phyloP scores from a whole-genome alignment of 2,888 invertebrate genomes.

The Ectemnius continuus region DNA sequence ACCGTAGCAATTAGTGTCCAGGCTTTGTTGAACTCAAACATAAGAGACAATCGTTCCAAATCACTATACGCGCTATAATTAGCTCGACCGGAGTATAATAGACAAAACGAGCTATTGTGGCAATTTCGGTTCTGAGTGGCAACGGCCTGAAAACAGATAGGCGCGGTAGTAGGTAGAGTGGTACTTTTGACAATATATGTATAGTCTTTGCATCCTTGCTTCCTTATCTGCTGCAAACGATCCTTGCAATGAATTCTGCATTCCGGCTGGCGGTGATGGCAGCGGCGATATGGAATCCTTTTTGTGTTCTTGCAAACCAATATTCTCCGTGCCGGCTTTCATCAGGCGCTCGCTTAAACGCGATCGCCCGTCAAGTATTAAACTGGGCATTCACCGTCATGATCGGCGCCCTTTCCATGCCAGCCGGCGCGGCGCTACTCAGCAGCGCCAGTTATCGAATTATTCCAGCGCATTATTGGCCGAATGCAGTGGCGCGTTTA shows the following conservation, averaged over 20 bases:
- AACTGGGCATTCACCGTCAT: too few relatives aligned
- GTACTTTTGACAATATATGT: not conserved
- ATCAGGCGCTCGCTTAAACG: not conserved
- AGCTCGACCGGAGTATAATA: too few relatives aligned
- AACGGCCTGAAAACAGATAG: too few relatives aligned
- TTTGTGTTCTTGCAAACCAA: not conserved
- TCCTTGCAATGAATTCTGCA: not conserved
- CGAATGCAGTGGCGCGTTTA: conserved; percentile 34
- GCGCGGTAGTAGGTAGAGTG: too few relatives aligned
- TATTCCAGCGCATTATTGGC: conserved; percentile 37
- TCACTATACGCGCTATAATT: too few relatives aligned
- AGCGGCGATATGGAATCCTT: not conserved
- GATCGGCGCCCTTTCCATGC: too few relatives aligned
- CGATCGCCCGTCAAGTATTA: too few relatives aligned
- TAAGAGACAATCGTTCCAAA: too few relatives aligned
- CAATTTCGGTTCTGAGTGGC: too few relatives aligned
- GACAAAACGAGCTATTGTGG: too few relatives aligned
- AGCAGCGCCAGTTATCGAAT: conserved; percentile 36
- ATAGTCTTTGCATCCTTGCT: not conserved
- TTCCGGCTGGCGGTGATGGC: not conserved
- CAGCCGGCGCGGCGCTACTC: not conserved
- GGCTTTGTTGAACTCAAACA: too few relatives aligned
- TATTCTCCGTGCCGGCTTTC: not conserved
- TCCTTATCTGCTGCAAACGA: not conserved
- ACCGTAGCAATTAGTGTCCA: not conserved